phyloP scores from a whole-genome alignment of 2,113 vertebrate genomes.

The Calidris pygmaea region DNA sequence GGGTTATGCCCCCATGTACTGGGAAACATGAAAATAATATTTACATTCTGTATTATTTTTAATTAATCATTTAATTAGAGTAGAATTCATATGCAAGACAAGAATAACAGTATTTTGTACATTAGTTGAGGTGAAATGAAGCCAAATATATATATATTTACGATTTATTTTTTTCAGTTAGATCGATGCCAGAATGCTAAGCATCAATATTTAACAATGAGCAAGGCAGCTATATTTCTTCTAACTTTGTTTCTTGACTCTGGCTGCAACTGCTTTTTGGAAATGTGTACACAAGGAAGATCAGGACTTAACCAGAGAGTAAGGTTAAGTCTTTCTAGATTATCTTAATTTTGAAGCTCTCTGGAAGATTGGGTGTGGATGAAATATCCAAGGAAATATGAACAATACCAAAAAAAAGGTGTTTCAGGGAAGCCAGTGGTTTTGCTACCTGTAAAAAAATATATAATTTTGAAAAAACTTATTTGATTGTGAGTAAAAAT shows the following conservation, averaged over 20 bases:
- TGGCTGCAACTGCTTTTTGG: not conserved
- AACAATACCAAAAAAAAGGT: not conserved
- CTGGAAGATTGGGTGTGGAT: not conserved
- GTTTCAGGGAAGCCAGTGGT: not conserved
- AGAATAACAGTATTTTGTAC: not conserved
- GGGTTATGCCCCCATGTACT: not conserved
- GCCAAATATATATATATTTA: not conserved
- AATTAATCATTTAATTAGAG: not conserved
- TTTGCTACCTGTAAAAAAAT: not conserved
- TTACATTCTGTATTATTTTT: not conserved
- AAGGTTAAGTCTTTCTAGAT: not conserved
- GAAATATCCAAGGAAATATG: not conserved
- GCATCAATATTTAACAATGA: not conserved
- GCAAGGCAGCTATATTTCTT: not conserved
- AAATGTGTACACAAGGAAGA: not conserved
- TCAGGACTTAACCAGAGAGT: not conserved
- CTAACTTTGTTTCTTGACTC: not conserved
- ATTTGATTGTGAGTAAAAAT: not conserved
- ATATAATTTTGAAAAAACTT: not conserved
- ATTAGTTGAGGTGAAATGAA: not conserved
- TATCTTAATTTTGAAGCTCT: not conserved
- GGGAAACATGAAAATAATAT: not conserved
- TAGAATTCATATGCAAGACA: not conserved
- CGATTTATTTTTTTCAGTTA: not conserved
- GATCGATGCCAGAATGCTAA: not conserved